A percentile compares a stretch with the other conserved stretches of the same genome.
Evolutionary conservation across 2,888 invertebrate species (phyloP).

Genomic region (Stenichneumon culpator): DNA sequence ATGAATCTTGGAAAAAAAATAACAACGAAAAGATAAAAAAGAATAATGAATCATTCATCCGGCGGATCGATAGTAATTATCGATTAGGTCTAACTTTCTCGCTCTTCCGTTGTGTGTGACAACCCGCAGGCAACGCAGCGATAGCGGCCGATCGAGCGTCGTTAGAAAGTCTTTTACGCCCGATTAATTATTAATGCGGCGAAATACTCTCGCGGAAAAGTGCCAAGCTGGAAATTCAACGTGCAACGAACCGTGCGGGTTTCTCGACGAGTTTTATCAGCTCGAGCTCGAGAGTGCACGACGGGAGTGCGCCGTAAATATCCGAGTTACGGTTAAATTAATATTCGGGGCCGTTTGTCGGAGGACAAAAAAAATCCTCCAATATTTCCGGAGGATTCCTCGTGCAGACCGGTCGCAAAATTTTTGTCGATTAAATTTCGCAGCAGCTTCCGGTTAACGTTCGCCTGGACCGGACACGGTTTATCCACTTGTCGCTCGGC

Average conservation of each 20-base stretch:
- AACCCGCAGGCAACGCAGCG: conserved; percentile 20
- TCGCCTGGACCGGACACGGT: conserved; percentile 55
- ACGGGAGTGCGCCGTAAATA: conserved; percentile 19
- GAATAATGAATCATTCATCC: background rate
- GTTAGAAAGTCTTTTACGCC: conserved; percentile 79
- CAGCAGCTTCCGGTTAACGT: conserved; percentile 30
- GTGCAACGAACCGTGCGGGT: conserved; percentile 7
- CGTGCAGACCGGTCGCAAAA: background rate
- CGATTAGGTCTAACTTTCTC: conserved; percentile 68
- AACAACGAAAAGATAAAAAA: background rate
- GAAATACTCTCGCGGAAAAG: conserved; percentile 18
- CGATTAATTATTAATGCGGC: conserved; percentile 71
- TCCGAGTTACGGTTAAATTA: background rate
- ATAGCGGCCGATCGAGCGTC: conserved; percentile 61
- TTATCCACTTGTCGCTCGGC: conserved; percentile 63
- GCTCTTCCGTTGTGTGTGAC: conserved; percentile 61
- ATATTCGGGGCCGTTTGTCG: conserved; percentile 31
- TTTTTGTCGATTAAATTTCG: conserved; percentile 41
- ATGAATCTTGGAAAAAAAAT: background rate
- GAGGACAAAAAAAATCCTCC: conserved; percentile 5
- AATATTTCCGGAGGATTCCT: background rate
- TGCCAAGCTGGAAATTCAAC: background rate
- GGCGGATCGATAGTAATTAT: conserved; percentile 54
- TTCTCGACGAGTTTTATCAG: conserved; percentile 1
- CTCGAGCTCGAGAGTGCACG: background rate